Evolutionary conservation across 1,140 invertebrate genomes (phyloP).

Genomic region (Alviniconcha marisindica): DNA sequence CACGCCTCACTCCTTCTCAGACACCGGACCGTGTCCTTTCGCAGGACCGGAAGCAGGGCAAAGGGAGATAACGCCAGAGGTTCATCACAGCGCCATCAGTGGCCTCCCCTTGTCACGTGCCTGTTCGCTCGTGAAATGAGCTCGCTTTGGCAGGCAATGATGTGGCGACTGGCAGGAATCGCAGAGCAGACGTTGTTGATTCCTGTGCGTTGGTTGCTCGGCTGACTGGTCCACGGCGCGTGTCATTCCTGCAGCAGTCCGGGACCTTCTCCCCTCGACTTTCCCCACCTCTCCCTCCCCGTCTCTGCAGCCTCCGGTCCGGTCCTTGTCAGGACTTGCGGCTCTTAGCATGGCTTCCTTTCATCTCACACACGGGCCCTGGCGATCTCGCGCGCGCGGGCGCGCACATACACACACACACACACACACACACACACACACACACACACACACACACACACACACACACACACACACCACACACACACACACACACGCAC

Average conservation of each 20-base stretch:
- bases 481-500: too few relatives aligned
- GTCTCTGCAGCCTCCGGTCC: too few relatives aligned
- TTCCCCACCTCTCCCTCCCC: too few relatives aligned
- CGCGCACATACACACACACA: background rate
- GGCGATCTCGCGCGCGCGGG: background rate
- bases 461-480: background rate
- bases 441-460: background rate
- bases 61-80: slow-evolving; percentile 38
- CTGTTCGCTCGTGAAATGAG: slow-evolving; percentile 37
- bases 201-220: background rate
- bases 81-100: slow-evolving; percentile 27
- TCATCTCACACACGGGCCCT: background rate
- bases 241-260: too few relatives aligned
- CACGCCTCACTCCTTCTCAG: slow-evolving; percentile 21
- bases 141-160: slow-evolving; percentile 28
- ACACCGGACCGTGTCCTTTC: slow-evolving; percentile 16
- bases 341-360: too few relatives aligned
- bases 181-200: background rate
- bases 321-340: too few relatives aligned
- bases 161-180: background rate
- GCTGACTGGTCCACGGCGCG: too few relatives aligned
- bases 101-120: slow-evolving; percentile 16
- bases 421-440: background rate
- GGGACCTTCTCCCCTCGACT: too few relatives aligned
- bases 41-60: slow-evolving; percentile 26